These are phyloP conservation scores for Monoplex corrugatus DNA, from an alignment of 2,888 invertebrate genomes.

Conservation along the genomic window DNA sequence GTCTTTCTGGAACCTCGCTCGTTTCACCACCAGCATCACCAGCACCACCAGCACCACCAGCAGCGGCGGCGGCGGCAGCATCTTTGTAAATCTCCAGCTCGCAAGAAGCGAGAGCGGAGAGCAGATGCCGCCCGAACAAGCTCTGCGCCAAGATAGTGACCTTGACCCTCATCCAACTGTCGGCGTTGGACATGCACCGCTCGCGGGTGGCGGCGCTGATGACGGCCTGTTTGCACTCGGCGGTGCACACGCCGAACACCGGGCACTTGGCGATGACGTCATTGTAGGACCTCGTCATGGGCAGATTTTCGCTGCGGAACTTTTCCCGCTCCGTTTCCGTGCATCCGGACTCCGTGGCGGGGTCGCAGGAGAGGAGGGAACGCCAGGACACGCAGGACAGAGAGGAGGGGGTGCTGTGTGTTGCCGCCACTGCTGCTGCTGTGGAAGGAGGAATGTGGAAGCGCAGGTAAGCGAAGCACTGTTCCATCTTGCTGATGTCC, in stretches of 20 bases:
- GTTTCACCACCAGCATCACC: not conserved
- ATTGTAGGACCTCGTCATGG: constrained; percentile 9
- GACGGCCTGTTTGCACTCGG: constrained; percentile 23
- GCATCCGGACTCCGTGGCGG: constrained; percentile 22
- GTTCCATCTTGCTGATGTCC: not conserved
- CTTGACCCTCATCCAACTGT: constrained; percentile 33
- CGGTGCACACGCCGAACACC: constrained; percentile 25
- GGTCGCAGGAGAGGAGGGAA: constrained; percentile 28
- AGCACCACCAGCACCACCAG: not conserved
- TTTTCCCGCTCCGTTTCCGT: constrained; percentile 2
- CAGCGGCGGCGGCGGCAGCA: not conserved
- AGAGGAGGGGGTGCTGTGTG: not conserved
- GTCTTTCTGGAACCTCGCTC: no score
- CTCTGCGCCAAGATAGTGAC: not conserved
- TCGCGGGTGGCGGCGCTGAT: not conserved
- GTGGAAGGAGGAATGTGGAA: not conserved
- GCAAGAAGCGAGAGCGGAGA: constrained; percentile 18
- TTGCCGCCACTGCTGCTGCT: no score
- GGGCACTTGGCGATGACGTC: constrained; percentile 18
- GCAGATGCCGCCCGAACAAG: not conserved
- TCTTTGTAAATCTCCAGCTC: constrained; percentile 2
- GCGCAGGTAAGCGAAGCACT: constrained; percentile 23
- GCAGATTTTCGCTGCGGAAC: constrained; percentile 26
- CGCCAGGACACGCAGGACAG: constrained; percentile 25
- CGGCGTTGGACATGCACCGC: not conserved